Evolutionary conservation across 2,888 invertebrate species (phyloP).

Genomic region (Abrostola triplasia): DNA sequence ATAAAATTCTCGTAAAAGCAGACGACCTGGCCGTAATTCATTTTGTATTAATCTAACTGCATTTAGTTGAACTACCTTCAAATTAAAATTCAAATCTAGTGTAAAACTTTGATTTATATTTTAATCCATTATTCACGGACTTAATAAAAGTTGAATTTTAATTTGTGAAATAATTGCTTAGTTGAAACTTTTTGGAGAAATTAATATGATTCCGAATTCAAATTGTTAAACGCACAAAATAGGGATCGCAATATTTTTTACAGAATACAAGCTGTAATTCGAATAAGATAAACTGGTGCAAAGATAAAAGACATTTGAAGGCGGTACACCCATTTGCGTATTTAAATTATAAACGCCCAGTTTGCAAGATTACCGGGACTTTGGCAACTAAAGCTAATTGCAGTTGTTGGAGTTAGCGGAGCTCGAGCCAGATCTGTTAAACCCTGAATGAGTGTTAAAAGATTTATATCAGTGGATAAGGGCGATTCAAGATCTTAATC

Average conservation of each 20-base stretch:
- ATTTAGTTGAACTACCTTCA: conserved; percentile 38
- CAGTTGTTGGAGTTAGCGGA: conserved; percentile 82
- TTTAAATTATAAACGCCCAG: conserved; percentile 75
- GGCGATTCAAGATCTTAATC: conserved; percentile 72
- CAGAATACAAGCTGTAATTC: neutral
- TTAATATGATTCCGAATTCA: conserved; percentile 18
- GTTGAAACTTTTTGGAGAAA: conserved; percentile 23
- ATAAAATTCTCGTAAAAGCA: conserved; percentile 48
- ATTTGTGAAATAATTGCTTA: conserved; percentile 33
- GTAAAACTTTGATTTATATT: conserved; percentile 48
- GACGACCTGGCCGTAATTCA: conserved; percentile 46
- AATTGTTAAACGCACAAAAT: conserved; percentile 15
- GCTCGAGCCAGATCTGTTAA: conserved; percentile 75
- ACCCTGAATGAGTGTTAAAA: conserved; percentile 84
- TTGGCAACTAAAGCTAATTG: conserved; percentile 81
- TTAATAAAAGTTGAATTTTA: conserved; percentile 43
- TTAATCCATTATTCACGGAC: conserved; percentile 44
- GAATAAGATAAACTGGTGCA: conserved; percentile 19
- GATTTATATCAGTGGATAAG: conserved; percentile 83
- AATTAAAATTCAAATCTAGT: conserved; percentile 36
- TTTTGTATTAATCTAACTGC: conserved; percentile 38
- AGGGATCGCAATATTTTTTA: conserved; percentile 5
- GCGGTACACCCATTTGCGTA: conserved; percentile 60
- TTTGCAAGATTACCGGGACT: conserved; percentile 78
- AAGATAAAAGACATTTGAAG: conserved; percentile 37